Percentiles rank a stretch among this genome's conserved stretches.
These are phyloP conservation scores for Periparus ater DNA, from an alignment of 2,797 vertebrate species.

Conservation along the genomic window DNA sequence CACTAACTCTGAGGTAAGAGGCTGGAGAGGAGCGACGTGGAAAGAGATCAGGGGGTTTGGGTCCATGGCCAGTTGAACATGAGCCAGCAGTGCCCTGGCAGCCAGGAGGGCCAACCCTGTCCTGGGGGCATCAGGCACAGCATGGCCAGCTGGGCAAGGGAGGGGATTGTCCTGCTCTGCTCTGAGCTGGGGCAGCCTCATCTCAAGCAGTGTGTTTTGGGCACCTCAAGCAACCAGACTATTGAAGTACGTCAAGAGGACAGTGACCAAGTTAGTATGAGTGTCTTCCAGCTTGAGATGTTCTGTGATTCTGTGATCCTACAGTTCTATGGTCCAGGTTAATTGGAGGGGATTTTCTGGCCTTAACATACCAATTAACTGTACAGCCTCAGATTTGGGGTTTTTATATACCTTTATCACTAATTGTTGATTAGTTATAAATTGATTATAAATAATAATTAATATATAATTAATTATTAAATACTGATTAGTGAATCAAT, in stretches of 20 bases:
- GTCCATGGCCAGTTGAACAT: background rate
- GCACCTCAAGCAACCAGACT: too few species aligned
- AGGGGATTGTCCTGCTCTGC: background rate
- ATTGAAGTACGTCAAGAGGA: background rate
- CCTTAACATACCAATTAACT: background rate
- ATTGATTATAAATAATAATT: too few species aligned
- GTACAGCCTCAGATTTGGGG: background rate
- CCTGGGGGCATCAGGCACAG: background rate
- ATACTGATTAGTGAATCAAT: background rate
- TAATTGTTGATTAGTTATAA: background rate
- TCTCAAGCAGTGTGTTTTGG: background rate
- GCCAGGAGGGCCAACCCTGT: fast-evolving
- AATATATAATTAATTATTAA: too few species aligned
- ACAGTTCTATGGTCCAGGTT: background rate
- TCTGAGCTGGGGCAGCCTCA: fast-evolving
- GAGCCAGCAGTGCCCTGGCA: background rate
- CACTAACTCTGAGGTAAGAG: background rate
- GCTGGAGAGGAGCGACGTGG: background rate
- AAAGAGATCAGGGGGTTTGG: background rate
- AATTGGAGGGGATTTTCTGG: background rate
- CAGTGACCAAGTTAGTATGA: background rate
- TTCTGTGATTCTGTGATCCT: background rate
- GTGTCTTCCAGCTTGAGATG: background rate
- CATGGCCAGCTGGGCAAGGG: fast-evolving
- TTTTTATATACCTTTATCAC: background rate